Conservation (phyloP, 2,888 invertebrate genomes). For the Hirtodrosophila trivittata region DNA sequence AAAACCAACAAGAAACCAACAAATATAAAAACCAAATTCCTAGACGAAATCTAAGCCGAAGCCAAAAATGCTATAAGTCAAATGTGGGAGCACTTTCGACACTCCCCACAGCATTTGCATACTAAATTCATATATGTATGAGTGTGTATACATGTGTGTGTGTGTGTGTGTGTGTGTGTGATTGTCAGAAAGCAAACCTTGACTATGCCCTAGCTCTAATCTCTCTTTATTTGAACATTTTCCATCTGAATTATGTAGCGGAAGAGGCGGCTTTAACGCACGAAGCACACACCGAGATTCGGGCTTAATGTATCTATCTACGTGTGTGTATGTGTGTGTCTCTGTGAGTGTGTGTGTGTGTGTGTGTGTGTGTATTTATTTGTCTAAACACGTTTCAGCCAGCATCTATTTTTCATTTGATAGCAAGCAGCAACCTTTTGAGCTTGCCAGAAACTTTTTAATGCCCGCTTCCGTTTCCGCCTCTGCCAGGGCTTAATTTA, state of each 20-base stretch:
- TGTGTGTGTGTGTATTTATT: conserved; percentile 11
- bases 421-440: conserved; percentile 48
- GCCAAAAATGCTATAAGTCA: conserved; percentile 50
- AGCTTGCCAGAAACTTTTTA: conserved; percentile 61
- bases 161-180: conserved; percentile 10
- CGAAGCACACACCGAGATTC: conserved; percentile 55
- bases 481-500: conserved; percentile 63
- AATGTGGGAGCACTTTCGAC: conserved; percentile 21
- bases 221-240: conserved; percentile 38
- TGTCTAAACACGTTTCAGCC: conserved; percentile 44
- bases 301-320: conserved; percentile 19
- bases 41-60: conserved; percentile 11
- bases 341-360: neutral
- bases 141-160: neutral
- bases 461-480: conserved; percentile 57
- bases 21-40: conserved; percentile 14
- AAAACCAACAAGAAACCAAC: conserved; percentile 17
- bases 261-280: conserved; percentile 67
- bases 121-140: conserved; percentile 16
- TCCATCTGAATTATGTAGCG: conserved; percentile 71
- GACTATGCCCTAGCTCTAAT: conserved; percentile 38
- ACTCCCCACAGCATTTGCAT: conserved; percentile 59
- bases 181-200: conserved; percentile 30
- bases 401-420: conserved; percentile 65
- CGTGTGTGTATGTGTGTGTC: conserved; percentile 7